Conservation (phyloP, 2,797 vertebrate species). For the Aulostomus chinensis region DNA sequence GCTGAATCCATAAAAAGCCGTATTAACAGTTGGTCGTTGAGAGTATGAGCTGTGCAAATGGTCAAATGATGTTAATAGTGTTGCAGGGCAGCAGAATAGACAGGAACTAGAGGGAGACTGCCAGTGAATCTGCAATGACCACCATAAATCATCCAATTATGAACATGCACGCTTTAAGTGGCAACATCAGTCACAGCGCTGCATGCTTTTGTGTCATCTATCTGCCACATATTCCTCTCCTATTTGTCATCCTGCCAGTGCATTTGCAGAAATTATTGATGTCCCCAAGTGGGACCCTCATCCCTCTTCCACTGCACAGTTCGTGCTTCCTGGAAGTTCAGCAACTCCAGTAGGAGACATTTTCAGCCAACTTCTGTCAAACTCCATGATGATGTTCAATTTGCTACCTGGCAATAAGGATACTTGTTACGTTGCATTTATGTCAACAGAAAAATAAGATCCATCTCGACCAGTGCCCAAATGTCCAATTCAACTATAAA, state of each 20-base stretch:
- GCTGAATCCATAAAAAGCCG: conserved; percentile 42
- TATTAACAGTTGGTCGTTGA: conserved; percentile 50
- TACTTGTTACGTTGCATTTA: background rate
- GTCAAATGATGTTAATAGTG: conserved; percentile 49
- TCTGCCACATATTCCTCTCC: conserved; percentile 73
- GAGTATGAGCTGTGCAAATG: conserved; percentile 47
- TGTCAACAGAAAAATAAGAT: background rate
- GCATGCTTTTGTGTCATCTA: conserved; percentile 73
- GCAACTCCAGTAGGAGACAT: conserved; percentile 29
- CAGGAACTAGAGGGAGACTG: conserved; percentile 44
- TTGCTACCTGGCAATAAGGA: background rate
- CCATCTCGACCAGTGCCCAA: background rate
- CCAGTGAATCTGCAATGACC: conserved; percentile 67
- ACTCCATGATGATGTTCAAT: background rate
- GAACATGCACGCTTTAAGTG: conserved; percentile 72
- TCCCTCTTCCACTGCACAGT: conserved; percentile 59
- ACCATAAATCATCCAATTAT: conserved; percentile 84
- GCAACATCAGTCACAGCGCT: conserved; percentile 76
- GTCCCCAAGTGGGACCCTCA: conserved; percentile 57
- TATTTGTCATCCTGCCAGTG: conserved; percentile 70
- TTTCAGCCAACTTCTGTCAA: conserved; percentile 6
- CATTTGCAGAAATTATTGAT: conserved; percentile 77
- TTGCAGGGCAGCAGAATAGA: conserved; percentile 46
- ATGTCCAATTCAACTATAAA: background rate
- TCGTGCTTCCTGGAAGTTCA: conserved; percentile 47